Evolutionary conservation across 23 tunicate genomes (phyloP).

Genomic region (Diplosoma virens): DNA sequence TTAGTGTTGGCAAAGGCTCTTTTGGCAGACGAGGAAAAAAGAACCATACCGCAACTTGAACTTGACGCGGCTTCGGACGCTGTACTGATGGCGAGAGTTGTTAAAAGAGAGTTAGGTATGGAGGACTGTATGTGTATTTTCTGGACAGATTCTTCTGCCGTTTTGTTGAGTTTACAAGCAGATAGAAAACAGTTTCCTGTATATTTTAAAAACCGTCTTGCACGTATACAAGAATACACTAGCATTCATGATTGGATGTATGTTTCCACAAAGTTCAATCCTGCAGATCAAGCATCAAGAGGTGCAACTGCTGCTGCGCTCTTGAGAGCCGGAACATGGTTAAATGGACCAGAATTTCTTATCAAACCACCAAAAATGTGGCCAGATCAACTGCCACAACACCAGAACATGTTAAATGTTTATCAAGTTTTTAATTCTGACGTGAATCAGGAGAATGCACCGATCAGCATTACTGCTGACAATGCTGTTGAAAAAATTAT

Average conservation of each 20-base stretch:
- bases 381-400: too few species aligned
- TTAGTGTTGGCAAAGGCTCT: constrained; percentile 25
- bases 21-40: not conserved
- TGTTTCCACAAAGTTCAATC: not conserved
- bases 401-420: too few species aligned
- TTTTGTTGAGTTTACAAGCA: not conserved
- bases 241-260: constrained; percentile 13
- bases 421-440: too few species aligned
- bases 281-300: constrained; percentile 17
- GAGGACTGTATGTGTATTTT: not conserved
- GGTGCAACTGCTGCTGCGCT: not conserved
- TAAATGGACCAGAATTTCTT: constrained; percentile 8
- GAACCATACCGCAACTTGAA: too few species aligned
- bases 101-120: not conserved
- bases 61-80: too few species aligned
- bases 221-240: not conserved
- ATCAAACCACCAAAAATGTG: not conserved
- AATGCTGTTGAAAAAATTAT: too few species aligned
- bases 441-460: not conserved
- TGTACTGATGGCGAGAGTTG: not conserved
- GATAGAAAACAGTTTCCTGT: constrained; percentile 7
- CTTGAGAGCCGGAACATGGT: not conserved
- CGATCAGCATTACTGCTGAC: too few species aligned
- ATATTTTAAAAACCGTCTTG: constrained; percentile 11
- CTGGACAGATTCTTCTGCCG: constrained; percentile 31